Evolutionary conservation across 1,140 invertebrate genomes (phyloP), one percentile per base, ranked within the genome.

Genomic region (Leptoteleia sp.): DNA sequence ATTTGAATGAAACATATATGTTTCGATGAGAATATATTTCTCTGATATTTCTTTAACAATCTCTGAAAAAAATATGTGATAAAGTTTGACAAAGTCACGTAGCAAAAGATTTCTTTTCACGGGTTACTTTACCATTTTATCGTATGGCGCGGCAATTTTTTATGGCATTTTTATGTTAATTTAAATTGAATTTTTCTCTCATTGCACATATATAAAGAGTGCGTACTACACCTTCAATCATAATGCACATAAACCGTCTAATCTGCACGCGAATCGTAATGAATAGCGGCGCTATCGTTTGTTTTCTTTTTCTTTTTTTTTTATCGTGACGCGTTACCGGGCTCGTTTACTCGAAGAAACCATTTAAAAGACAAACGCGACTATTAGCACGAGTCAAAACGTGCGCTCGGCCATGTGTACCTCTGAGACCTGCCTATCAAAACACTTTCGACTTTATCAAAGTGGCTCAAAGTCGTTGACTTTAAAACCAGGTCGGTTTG

Each of bases 361-460:
- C 62, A 55, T 67, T 67, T 54, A 67, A 67, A 67, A 67, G 62
- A 55, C 50, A 67, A 67, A 67, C 62, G 62, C 48, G 62, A 29
- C 62, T 67, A 55, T 67, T 67, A 67, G 19, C 40, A 37, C 38
- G 31, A 50, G 31, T 64, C 47, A 52, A 64, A 64, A 64, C 35
- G 35, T 40, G 19, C 27, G 45, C 13, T 52, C 22, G 17, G 1
- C 27, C 42, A n/a, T 52, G 47, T 64, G 61, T 64, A 64, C 42
- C 45, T 64, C 45, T 42, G 11, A 6, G 22, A 61, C 27, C 15
- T 48, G 47, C 22, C 25, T 42, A 54, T 54, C 61, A 65, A 52
- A 65, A 55, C 61, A 38, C 47, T 67, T 67, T 55, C 47, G 31
- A 55, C 37, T 65, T 45, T 55, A 50, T 67, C 48, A 67, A 55